Evolutionary conservation across 2,113 vertebrate genomes (phyloP).

Genomic region (Dromaius novaehollandiae): DNA sequence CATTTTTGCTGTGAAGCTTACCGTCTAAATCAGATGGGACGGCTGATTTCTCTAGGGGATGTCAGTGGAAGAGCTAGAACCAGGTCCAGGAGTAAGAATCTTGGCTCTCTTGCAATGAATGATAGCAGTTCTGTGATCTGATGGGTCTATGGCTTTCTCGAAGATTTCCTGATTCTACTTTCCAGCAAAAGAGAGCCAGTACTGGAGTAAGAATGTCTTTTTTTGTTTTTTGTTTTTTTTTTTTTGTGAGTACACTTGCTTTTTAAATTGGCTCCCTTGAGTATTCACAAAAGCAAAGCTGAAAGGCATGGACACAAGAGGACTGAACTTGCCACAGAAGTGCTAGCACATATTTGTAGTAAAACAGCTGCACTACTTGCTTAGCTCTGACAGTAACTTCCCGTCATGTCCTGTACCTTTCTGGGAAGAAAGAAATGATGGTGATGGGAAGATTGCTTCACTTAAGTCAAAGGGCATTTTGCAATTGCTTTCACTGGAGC

Average conservation of each 20-base stretch:
- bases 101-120: background rate
- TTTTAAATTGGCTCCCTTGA: slow-evolving; percentile 1
- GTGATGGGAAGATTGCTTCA: background rate
- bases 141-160: background rate
- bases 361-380: background rate
- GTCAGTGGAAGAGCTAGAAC: background rate
- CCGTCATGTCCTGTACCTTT: background rate
- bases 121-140: background rate
- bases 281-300: background rate
- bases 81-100: background rate
- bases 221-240: background rate
- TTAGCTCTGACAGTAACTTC: background rate
- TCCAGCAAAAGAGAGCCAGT: background rate
- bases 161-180: background rate
- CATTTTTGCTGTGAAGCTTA: background rate
- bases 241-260: background rate
- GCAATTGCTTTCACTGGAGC: background rate
- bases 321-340: background rate
- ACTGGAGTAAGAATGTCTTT: background rate
- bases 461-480: background rate
- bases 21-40: background rate
- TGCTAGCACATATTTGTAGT: background rate
- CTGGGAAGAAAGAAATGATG: slow-evolving; percentile 17
- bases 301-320: background rate
- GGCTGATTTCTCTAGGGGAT: background rate